Conservation (phyloP, 2,797 vertebrate genomes). For the Xiphophorus birchmanni region DNA sequence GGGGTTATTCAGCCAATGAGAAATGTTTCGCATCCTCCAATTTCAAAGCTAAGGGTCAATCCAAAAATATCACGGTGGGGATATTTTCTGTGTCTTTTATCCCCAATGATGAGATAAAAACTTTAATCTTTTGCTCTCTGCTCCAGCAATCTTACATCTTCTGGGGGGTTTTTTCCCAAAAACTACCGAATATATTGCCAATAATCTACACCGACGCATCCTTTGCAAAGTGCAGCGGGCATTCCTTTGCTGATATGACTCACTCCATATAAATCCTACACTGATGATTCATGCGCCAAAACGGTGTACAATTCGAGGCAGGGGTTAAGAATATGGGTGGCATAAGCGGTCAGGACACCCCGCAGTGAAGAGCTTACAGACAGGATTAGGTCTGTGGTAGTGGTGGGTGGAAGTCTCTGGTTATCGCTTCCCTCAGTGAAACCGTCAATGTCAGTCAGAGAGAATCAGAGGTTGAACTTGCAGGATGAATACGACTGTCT, state of each 20-base stretch:
- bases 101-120: constrained; percentile 16
- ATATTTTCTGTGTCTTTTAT: not conserved
- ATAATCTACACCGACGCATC: constrained; percentile 51
- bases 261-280: constrained; percentile 68
- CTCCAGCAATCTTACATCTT: constrained; percentile 23
- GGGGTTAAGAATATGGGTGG: constrained; percentile 73
- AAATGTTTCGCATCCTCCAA: not conserved
- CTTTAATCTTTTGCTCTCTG: constrained; percentile 14
- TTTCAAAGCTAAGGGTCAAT: not conserved
- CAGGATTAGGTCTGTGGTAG: constrained; percentile 67
- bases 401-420: constrained; percentile 40
- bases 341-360: constrained; percentile 66
- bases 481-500: constrained; percentile 25
- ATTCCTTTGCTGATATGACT: constrained; percentile 65
- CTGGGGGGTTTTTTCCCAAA: not conserved
- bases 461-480: constrained; percentile 31
- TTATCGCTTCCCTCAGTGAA: constrained; percentile 40
- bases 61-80: not conserved
- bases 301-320: constrained; percentile 53
- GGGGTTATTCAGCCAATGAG: not conserved
- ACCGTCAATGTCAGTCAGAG: constrained; percentile 40
- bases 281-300: constrained; percentile 69
- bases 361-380: constrained; percentile 56
- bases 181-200: constrained; percentile 27
- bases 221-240: constrained; percentile 56